Evolutionary conservation across 30 jellyfish, hydroid and myxozoan species (phyloP), one percentile per base, ranked within the genome.

Genomic region (Thelohanellus kitauei): DNA sequence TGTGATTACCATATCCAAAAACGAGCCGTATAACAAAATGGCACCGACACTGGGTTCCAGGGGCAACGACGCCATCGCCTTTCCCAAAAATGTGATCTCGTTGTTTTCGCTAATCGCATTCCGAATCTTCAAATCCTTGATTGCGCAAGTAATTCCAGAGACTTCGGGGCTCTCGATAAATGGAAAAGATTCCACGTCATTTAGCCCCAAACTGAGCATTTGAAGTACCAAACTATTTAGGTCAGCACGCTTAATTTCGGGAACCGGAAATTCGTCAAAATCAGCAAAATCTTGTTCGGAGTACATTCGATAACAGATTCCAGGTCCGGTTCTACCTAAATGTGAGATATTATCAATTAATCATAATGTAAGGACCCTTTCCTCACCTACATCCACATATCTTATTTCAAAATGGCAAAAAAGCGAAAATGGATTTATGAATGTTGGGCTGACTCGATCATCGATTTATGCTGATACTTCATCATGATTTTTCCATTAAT

Each of bases 321-420:
- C 97, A 27, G 97, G 97, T 10, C 97, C 97, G 2, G 97, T 78
- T 2, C 97, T 83, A 23, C 97, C 97, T 78, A 21, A 1, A 46
- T 39, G 14, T 19, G 21, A 50, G 18, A 20, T 31, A 14, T n/a
- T n/a, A n/a, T n/a, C n/a, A n/a, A n/a, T n/a, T n/a, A n/a, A n/a
- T n/a, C n/a, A n/a, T n/a, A n/a, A n/a, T n/a, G n/a, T n/a, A n/a
- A n/a, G n/a, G n/a, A n/a, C n/a, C n/a, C n/a, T n/a, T n/a, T n/a
- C n/a, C n/a, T 27, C 35, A 27, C 6, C 35, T 27, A 27, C 12
- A 27, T 27, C 12, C 6, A 5, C 12, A 27, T 27, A 5, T 12
- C 35, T 27, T 27, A 27, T 27, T 5, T n/a, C n/a, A n/a, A n/a
- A n/a, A n/a, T n/a, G n/a, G n/a, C n/a, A n/a, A n/a, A n/a, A n/a